phyloP scores from a whole-genome alignment of 2,797 vertebrate species.

The Bradypodion pumilum region DNA sequence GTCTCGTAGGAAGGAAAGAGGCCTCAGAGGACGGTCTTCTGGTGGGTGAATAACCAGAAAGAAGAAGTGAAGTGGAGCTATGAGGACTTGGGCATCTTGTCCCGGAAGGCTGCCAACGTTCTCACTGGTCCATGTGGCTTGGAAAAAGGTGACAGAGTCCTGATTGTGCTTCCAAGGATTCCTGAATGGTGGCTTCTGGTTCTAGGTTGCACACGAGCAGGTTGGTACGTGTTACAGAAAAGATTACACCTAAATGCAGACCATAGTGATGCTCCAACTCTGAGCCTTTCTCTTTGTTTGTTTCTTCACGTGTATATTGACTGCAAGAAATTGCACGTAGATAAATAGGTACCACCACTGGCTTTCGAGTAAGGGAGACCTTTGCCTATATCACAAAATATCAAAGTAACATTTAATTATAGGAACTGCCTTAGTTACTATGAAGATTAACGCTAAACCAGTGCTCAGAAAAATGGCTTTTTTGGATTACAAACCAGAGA shows the following conservation, averaged over 20 bases:
- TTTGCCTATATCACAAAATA: no score
- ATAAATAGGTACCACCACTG: no score
- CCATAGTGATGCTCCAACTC: fast-evolving
- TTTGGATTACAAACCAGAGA: no score
- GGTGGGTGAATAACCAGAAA: conserved; percentile 76
- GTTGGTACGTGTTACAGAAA: conserved; percentile 56
- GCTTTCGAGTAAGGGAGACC: no score
- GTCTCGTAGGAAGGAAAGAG: conserved; percentile 65
- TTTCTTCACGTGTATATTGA: no score
- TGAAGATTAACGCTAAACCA: no score
- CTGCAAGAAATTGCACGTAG: no score
- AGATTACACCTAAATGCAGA: not conserved
- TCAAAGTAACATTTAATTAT: not conserved
- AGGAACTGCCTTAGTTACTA: conserved; percentile 54
- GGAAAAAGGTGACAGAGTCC: conserved; percentile 75
- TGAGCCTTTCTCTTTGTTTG: no score
- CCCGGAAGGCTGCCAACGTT: conserved; percentile 80
- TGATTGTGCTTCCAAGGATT: conserved; percentile 77
- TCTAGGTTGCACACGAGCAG: conserved; percentile 80
- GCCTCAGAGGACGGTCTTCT: conserved; percentile 75
- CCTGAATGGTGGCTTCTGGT: conserved; percentile 84
- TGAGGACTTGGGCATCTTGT: conserved; percentile 77
- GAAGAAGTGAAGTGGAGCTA: conserved; percentile 83
- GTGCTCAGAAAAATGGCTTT: no score
- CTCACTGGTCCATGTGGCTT: conserved; percentile 73